Base-by-base conservation (phyloP, 2,113 vertebrate genomes). In the Lagopus leucura region DNA sequence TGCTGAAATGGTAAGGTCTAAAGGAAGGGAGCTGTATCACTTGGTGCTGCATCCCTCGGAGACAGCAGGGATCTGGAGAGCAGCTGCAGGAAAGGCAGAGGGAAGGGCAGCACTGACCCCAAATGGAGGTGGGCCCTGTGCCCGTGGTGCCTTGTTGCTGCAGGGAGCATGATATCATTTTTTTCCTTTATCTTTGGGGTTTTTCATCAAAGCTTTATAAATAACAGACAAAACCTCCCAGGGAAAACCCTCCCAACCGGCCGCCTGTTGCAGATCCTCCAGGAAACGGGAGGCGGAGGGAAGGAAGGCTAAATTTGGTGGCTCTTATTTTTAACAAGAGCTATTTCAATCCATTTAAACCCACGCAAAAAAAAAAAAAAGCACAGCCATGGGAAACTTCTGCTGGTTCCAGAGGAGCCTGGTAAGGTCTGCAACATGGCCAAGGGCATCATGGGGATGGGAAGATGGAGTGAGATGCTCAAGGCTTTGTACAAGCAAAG, bases 291-390 rank as follows among this genome's bases (percentile, higher is more conserved):
- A 92, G 88, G 87, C 8, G 7, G 72, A 86, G 82, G 93, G 86
- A 96, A 95, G 94, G 96, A 96, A 96, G 52, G 73, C 93, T 95
- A 96, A 96, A 96, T 95, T 86, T 83, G 93, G 69, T 90, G 88
- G 34, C 57, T 95, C 94, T 96, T 96, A 96, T 96, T 95, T 96
- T 93, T 94, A 82, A 94, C 90, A 34, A 90, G 72, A 65, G 25
- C 61, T 83, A 78, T 93, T 96, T 91, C 90, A 81, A 77, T 88
- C 93, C 34, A 14, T 25, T 93, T 77, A 94, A 93, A 77, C 14
- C 5, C 52, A 67, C 5, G 21, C 12, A 4, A 10, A 86, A 54
- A 48, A 47, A 47, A 21, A 38, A 54, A 70, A 74, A 73, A 8
- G 22, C 11, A 61, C n/a, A 81, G 73, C 80, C 83, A 69, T 61